Evolutionary conservation across 1,140 invertebrate species (phyloP).

Genomic region (Mamestra configurata): DNA sequence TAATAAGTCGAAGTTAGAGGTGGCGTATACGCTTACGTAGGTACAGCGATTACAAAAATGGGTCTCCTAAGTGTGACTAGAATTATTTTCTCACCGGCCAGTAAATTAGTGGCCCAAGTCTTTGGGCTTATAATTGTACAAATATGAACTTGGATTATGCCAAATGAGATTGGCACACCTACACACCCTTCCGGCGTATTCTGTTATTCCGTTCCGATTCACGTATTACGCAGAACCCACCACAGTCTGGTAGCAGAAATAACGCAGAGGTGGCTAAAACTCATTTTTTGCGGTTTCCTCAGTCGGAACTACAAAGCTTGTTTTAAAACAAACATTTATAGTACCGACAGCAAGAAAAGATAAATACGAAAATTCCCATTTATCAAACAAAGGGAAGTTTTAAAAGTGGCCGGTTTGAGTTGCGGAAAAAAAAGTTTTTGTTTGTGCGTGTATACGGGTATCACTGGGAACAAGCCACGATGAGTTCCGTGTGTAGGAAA

Average conservation of each 20-base stretch:
- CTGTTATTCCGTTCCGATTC: not conserved
- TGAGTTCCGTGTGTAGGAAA: not conserved
- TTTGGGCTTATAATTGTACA: too few relatives aligned
- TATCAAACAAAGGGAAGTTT: constrained; percentile 44
- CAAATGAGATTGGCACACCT: not conserved
- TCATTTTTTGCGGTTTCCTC: not conserved
- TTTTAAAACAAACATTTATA: constrained; percentile 40
- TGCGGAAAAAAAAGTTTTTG: constrained; percentile 22
- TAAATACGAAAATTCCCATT: constrained; percentile 41
- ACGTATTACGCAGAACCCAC: not conserved
- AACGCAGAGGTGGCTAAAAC: not conserved
- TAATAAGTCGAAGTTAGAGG: too few relatives aligned
- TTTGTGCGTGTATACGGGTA: constrained; percentile 27
- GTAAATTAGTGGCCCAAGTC: too few relatives aligned
- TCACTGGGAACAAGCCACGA: not conserved
- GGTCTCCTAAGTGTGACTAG: too few relatives aligned
- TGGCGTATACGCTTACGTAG: too few relatives aligned
- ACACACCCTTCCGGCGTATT: not conserved
- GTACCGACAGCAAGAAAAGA: constrained; percentile 15
- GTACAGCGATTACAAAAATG: too few relatives aligned
- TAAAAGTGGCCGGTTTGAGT: constrained; percentile 7
- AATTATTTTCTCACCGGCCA: too few relatives aligned
- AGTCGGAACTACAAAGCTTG: constrained; percentile 10
- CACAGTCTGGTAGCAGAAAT: not conserved
- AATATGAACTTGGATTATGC: not conserved